Evolutionary conservation across 1,140 invertebrate species (phyloP).

Genomic region (Pogonognathellus flavescens): DNA sequence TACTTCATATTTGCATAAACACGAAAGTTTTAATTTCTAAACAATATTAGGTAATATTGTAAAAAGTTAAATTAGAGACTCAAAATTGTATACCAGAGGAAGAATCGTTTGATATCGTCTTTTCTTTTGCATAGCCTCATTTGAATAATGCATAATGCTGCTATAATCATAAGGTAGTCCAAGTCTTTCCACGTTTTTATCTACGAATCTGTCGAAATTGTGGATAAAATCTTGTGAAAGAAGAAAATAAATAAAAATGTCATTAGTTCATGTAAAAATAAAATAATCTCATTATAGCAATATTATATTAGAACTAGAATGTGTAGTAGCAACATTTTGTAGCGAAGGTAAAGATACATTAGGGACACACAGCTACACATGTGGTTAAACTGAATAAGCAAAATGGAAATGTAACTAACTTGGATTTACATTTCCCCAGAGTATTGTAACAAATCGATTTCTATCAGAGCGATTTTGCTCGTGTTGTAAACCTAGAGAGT

Average conservation of each 20-base stretch:
- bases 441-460: constrained; percentile 13
- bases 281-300: neutral
- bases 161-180: constrained; percentile 1
- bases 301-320: neutral
- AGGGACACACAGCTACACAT: too few species aligned
- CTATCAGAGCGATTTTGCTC: constrained; percentile 16
- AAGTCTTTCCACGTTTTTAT: neutral
- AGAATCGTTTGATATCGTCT: neutral
- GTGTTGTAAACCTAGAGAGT: constrained; percentile 9
- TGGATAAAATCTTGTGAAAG: neutral
- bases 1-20: too few species aligned
- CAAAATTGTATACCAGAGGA: neutral
- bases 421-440: constrained; percentile 1
- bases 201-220: neutral
- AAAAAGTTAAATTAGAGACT: neutral
- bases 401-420: neutral
- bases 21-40: too few species aligned
- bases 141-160: constrained; percentile 5
- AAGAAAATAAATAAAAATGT: neutral
- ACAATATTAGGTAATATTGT: too few species aligned
- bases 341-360: too few species aligned
- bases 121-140: neutral
- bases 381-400: too few species aligned
- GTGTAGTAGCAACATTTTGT: too few species aligned
- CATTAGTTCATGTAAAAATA: neutral